Percentiles rank a stretch among this genome's conserved stretches.
phyloP scores from a whole-genome alignment of 2,888 invertebrate genomes.

The Coremacera marginata region DNA sequence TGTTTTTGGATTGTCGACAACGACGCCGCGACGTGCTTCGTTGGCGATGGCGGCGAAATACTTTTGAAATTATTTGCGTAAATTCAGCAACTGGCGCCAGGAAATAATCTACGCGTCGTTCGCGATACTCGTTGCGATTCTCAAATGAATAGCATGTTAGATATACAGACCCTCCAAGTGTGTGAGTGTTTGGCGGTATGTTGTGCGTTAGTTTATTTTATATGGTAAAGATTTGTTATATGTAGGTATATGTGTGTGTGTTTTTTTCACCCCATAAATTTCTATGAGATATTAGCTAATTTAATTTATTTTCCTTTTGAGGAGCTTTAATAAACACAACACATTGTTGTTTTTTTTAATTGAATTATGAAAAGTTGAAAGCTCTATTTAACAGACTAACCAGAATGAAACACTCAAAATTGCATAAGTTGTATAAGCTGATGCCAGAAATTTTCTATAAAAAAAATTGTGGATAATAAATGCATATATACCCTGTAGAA shows the following conservation, averaged over 20 bases:
- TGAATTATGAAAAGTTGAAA: too few relatives aligned
- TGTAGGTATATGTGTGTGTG: too few relatives aligned
- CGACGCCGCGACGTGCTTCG: conserved; percentile 15
- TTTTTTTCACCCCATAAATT: too few relatives aligned
- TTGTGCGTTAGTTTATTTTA: neutral
- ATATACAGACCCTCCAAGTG: too few relatives aligned
- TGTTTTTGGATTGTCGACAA: neutral
- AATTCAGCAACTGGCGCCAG: conserved; percentile 67
- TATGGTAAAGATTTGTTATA: neutral
- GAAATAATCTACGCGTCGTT: conserved; percentile 60
- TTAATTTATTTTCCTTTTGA: neutral
- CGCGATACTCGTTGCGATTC: neutral
- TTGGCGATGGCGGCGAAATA: conserved; percentile 56
- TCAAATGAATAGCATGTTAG: neutral
- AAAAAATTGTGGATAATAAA: too few relatives aligned
- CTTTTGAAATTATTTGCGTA: conserved; percentile 65
- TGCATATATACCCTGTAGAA: too few relatives aligned
- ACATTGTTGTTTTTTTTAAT: too few relatives aligned
- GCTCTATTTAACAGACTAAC: too few relatives aligned
- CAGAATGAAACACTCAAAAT: too few relatives aligned
- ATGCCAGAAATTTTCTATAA: too few relatives aligned
- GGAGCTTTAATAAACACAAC: neutral
- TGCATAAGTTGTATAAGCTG: too few relatives aligned
- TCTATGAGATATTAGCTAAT: too few relatives aligned
- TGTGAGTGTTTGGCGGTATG: neutral